Evolutionary conservation across 2,888 invertebrate species (phyloP).

Genomic region (Ornithoptera priamus): DNA sequence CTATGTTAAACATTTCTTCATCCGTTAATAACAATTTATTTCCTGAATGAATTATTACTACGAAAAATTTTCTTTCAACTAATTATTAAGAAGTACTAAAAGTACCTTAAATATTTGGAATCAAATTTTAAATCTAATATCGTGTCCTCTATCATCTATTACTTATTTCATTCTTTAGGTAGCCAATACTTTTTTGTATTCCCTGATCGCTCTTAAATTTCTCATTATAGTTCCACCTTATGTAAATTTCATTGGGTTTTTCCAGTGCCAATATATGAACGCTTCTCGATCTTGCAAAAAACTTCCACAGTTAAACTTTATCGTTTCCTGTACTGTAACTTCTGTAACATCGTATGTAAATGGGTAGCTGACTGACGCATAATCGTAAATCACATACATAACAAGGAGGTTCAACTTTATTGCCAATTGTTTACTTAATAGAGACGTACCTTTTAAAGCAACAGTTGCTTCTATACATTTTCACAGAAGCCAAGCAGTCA

Average conservation of each 20-base stretch:
- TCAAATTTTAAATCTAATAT: too few relatives aligned
- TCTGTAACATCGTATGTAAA: constrained; percentile 37
- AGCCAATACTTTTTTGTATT: not conserved
- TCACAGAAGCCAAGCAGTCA: not conserved
- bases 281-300: constrained; percentile 33
- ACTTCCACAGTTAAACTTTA: constrained; percentile 15
- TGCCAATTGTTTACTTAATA: constrained; percentile 29
- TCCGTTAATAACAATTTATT: too few relatives aligned
- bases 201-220: not conserved
- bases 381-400: constrained; percentile 22
- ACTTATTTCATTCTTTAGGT: too few relatives aligned
- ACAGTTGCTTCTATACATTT: not conserved
- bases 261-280: constrained; percentile 42
- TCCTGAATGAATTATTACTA: too few relatives aligned
- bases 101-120: too few relatives aligned
- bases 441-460: constrained; percentile 20
- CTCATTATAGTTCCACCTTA: not conserved
- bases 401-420: constrained; percentile 24
- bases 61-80: too few relatives aligned
- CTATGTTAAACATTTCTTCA: too few relatives aligned
- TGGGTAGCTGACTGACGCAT: constrained; percentile 30
- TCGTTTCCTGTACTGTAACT: constrained; percentile 28
- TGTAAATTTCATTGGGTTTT: constrained; percentile 9
- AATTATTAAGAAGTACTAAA: too few relatives aligned
- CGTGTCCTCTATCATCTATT: too few relatives aligned